phyloP scores from a whole-genome alignment of 2,888 invertebrate species.

The Anoncus sp. region DNA sequence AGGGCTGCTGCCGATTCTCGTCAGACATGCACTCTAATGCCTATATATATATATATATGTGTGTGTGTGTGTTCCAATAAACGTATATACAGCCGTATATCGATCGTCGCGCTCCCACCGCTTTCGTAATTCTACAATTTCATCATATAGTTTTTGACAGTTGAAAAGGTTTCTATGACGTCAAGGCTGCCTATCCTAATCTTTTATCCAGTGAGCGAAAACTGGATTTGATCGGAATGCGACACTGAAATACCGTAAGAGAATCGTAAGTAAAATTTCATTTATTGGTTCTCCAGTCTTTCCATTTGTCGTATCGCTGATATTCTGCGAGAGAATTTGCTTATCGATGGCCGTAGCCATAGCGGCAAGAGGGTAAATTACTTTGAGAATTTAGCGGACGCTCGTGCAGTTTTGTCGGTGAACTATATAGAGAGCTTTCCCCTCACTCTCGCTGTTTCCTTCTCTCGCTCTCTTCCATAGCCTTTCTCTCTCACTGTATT shows the following conservation, averaged over 20 bases:
- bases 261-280: constrained; percentile 23
- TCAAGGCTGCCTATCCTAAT: too few species aligned
- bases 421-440: constrained; percentile 32
- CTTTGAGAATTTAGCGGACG: constrained; percentile 57
- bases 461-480: constrained; percentile 36
- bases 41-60: constrained; percentile 26
- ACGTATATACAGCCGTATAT: constrained; percentile 4
- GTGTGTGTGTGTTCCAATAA: constrained; percentile 10
- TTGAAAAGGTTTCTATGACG: constrained; percentile 24
- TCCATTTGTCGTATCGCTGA: constrained; percentile 30
- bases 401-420: constrained; percentile 42
- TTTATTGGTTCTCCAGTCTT: constrained; percentile 16
- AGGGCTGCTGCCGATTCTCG: constrained; percentile 71
- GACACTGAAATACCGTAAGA: constrained; percentile 14
- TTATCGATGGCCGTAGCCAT: constrained; percentile 49
- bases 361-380: constrained; percentile 44
- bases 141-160: constrained; percentile 12
- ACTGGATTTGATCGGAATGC: neutral
- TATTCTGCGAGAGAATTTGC: constrained; percentile 45
- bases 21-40: constrained; percentile 75
- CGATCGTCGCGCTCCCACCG: neutral
- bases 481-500: constrained; percentile 26
- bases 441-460: neutral
- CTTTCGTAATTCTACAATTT: constrained; percentile 34
- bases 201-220: too few species aligned